Evolutionary conservation across 2,888 invertebrate species (phyloP), one percentile per base, ranked within the genome.

Genomic region (Trichogramma evanescens): DNA sequence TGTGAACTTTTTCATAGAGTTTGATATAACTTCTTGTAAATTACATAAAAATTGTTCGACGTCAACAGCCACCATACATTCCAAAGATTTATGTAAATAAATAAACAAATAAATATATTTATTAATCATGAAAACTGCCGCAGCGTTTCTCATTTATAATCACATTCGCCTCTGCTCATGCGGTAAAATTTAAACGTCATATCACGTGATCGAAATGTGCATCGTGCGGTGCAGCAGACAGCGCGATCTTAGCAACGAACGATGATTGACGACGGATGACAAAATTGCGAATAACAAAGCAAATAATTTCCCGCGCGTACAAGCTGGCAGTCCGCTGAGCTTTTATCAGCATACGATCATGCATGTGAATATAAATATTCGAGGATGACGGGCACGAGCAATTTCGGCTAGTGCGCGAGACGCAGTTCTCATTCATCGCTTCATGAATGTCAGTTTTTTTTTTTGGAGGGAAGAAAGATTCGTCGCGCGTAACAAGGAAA

Each of bases 1-100:
- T 10, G 39, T 51, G 50, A 56, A 8, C 41, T 38, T 58, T 49
- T 57, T 26, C 26, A 26, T 26, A 26, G 56, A 53, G 50, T 60
- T 64, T 62, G 56, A 62, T 60, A 62, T 60, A 56, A 40, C 52
- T 10, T 63, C 51, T 63, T 56, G 58, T 61, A 64, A 62, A 60
- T 64, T 64, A 62, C 58, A 44, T 48, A 60, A 59, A 62, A 54
- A 50, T 53, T 58, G 13, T 43, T 55, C 26, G 26, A 26, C 26
- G 26, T 26, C 26, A 26, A 26, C 26, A 26, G 26, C 26, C 26
- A 26, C 26, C 26, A 13, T 53, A 42, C 10, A 55, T 57, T 49
- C 13, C 44, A 13, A 10, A 53, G 6, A 51, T 59, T 50, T 39
- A 53, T 64, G 64, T 64, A 62, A 64, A 64, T 64, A 64, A 64